phyloP scores from a whole-genome alignment of 2,888 invertebrate genomes.

The Nemotelus nigrinus region DNA sequence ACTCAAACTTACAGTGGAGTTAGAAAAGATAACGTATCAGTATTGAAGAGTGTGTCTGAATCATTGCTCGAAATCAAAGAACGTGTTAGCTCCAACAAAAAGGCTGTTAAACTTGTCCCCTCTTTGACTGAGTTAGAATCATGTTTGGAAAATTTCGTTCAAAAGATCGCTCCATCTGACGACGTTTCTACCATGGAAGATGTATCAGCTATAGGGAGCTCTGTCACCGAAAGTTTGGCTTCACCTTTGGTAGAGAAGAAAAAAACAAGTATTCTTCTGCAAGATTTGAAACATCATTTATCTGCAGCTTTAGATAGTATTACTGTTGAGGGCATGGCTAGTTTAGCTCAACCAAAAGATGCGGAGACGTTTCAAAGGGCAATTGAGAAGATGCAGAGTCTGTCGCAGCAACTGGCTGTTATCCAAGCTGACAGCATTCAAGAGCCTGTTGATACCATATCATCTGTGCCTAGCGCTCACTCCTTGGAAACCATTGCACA shows the following conservation, averaged over 20 bases:
- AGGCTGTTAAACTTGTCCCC: slow-evolving; percentile 56
- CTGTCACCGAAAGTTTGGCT: slow-evolving; percentile 52
- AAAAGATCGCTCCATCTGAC: slow-evolving; percentile 53
- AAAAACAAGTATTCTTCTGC: slow-evolving; percentile 54
- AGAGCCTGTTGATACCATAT: slow-evolving; percentile 59
- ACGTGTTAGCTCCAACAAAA: slow-evolving; percentile 54
- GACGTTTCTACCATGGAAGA: slow-evolving; percentile 66
- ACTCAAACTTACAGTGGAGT: slow-evolving; percentile 64
- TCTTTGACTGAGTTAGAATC: slow-evolving; percentile 62
- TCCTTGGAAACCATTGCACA: slow-evolving; percentile 60
- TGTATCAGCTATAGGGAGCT: slow-evolving; percentile 70
- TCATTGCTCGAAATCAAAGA: slow-evolving; percentile 57
- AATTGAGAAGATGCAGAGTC: slow-evolving; percentile 62
- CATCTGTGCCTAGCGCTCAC: slow-evolving; percentile 55
- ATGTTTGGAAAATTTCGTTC: slow-evolving; percentile 55
- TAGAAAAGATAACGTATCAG: slow-evolving; percentile 51
- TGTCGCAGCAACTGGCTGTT: slow-evolving; percentile 62
- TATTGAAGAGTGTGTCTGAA: slow-evolving; percentile 46
- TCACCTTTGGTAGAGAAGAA: neutral
- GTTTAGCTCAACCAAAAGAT: slow-evolving; percentile 50
- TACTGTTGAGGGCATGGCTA: slow-evolving; percentile 53
- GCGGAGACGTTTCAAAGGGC: slow-evolving; percentile 57
- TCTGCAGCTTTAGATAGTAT: slow-evolving; percentile 58
- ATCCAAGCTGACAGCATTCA: slow-evolving; percentile 60
- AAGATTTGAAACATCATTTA: slow-evolving; percentile 59